phyloP scores from a whole-genome alignment of 2,888 invertebrate species.

The Steromphala cineraria region DNA sequence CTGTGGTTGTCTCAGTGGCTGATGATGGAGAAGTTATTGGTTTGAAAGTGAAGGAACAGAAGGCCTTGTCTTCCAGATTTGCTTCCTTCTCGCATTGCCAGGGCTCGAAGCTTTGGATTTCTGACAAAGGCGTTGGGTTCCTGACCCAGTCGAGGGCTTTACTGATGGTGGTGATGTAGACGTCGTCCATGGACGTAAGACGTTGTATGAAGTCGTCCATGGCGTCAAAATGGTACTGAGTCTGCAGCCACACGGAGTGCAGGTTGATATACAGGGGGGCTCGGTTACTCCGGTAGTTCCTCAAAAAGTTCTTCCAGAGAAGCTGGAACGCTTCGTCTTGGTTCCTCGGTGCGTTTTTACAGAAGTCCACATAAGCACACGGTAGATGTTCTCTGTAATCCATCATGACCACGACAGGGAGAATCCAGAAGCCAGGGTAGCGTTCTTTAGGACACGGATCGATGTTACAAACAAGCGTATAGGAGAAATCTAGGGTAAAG shows the following conservation, averaged over 20 bases:
- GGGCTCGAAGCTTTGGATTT: constrained; percentile 57
- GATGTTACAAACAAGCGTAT: constrained; percentile 67
- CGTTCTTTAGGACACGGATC: constrained; percentile 61
- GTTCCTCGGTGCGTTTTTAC: constrained; percentile 62
- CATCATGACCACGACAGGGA: constrained; percentile 78
- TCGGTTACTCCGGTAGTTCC: constrained; percentile 80
- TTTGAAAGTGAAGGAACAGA: constrained; percentile 33
- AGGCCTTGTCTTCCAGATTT: constrained; percentile 32
- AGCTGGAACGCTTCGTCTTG: constrained; percentile 75
- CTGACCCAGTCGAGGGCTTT: constrained; percentile 66
- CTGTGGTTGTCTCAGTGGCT: constrained; percentile 21
- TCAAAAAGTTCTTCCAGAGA: constrained; percentile 85
- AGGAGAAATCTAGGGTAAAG: constrained; percentile 87
- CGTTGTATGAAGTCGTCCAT: constrained; percentile 66
- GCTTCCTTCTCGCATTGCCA: constrained; percentile 56
- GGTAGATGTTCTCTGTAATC: constrained; percentile 64
- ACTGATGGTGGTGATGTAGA: constrained; percentile 61
- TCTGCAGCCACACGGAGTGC: constrained; percentile 81
- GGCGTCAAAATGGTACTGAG: constrained; percentile 60
- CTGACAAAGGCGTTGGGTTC: constrained; percentile 55
- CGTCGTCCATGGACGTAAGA: constrained; percentile 63
- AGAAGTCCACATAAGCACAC: constrained; percentile 69
- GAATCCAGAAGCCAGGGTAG: constrained; percentile 81
- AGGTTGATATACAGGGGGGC: constrained; percentile 91
- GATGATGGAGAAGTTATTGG: constrained; percentile 25